phyloP scores from a whole-genome alignment of 92 coral and sea anemone genomes.

The Paragorgia papillata region DNA sequence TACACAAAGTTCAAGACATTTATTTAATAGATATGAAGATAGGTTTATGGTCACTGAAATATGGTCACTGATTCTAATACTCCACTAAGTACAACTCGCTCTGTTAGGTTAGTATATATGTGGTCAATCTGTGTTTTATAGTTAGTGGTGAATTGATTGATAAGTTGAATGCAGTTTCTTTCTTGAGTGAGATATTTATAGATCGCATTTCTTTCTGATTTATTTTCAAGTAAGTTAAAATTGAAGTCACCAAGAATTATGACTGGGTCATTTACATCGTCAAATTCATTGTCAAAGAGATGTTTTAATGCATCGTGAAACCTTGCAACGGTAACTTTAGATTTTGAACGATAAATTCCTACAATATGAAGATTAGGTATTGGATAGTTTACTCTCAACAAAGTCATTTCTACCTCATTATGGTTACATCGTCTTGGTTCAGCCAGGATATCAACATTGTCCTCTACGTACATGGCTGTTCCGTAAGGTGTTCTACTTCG shows the following conservation, averaged over 20 bases:
- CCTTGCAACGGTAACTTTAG: slow-evolving; percentile 43
- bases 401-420: slow-evolving; percentile 49
- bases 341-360: slow-evolving; percentile 51
- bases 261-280: slow-evolving; percentile 28
- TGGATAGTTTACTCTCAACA: slow-evolving; percentile 30
- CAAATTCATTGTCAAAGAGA: slow-evolving; percentile 42
- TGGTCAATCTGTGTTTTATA: slow-evolving; percentile 53
- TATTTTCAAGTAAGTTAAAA: slow-evolving; percentile 48
- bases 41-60: slow-evolving; percentile 77
- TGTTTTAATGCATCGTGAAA: slow-evolving; percentile 53
- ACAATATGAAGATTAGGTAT: slow-evolving; percentile 45
- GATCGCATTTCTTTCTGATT: slow-evolving; percentile 26
- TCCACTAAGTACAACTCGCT: slow-evolving; percentile 43
- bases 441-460: not conserved
- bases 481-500: slow-evolving; percentile 20
- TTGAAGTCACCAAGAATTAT: slow-evolving; percentile 65
- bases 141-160: slow-evolving; percentile 59
- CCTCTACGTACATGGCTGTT: slow-evolving; percentile 30
- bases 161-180: slow-evolving; percentile 60
- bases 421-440: not conserved
- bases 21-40: slow-evolving; percentile 39
- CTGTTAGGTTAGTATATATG: slow-evolving; percentile 61
- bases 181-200: slow-evolving; percentile 9
- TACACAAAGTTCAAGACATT: not conserved
- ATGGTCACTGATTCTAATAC: slow-evolving; percentile 66